These are phyloP conservation scores for Hymenochirus boettgeri DNA, from an alignment of 2,113 vertebrate genomes.

Conservation along the genomic window DNA sequence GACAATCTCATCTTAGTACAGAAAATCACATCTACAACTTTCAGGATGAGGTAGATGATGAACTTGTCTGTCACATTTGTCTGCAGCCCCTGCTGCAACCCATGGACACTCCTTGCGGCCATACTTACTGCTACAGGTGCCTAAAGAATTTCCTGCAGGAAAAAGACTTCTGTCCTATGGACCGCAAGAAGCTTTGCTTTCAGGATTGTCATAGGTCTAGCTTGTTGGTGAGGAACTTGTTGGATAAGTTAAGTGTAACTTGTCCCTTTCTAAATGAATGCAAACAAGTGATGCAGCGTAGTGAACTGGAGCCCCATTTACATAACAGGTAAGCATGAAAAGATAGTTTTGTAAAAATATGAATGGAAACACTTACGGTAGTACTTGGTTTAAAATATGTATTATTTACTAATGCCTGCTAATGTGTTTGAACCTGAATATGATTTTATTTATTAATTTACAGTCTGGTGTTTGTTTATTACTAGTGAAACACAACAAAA, in stretches of 20 bases:
- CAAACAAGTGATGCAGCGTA: constrained; percentile 78
- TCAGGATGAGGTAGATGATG: constrained; percentile 85
- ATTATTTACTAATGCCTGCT: too few relatives aligned
- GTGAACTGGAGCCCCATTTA: constrained; percentile 84
- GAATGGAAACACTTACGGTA: background rate
- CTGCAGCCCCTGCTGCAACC: constrained; percentile 83
- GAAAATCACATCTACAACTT: constrained; percentile 88
- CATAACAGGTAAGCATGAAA: constrained; percentile 74
- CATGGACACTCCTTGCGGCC: constrained; percentile 88
- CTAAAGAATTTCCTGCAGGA: constrained; percentile 85
- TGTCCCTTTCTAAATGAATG: constrained; percentile 77
- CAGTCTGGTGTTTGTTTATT: background rate
- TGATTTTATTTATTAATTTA: background rate
- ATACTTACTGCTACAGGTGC: constrained; percentile 84
- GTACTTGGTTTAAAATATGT: too few relatives aligned
- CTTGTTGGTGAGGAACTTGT: constrained; percentile 80
- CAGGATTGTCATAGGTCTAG: constrained; percentile 81
- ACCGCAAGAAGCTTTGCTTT: constrained; percentile 76
- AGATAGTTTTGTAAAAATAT: background rate
- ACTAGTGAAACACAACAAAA: background rate
- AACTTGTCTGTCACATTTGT: constrained; percentile 86
- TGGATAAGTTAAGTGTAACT: constrained; percentile 78
- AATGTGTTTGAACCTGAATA: too few relatives aligned
- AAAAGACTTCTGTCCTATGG: constrained; percentile 84
- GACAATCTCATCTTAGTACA: constrained; percentile 71